Conservation (phyloP, 2,797 vertebrate genomes). For the Coluber constrictor region DNA sequence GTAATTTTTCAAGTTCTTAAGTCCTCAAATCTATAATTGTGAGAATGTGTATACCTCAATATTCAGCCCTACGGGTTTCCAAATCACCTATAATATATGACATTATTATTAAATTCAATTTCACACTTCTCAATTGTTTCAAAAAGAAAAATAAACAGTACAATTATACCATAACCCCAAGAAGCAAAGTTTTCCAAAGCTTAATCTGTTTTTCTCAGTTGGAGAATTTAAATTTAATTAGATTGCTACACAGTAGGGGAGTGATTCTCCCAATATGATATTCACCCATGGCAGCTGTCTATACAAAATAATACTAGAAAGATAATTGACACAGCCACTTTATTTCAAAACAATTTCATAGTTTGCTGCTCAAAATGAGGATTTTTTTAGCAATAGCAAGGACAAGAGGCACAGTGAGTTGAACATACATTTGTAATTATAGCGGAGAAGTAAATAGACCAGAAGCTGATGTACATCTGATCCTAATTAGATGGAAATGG, state of each 20-base stretch:
- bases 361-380: conserved; percentile 6
- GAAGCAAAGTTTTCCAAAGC: conserved; percentile 54
- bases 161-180: conserved; percentile 32
- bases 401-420: conserved; percentile 31
- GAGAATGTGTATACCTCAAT: neutral
- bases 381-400: conserved; percentile 13
- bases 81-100: neutral
- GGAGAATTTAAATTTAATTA: conserved; percentile 67
- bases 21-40: neutral
- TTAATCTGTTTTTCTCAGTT: conserved; percentile 51
- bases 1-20: neutral
- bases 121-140: neutral
- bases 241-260: conserved; percentile 58
- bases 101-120: conserved; percentile 3
- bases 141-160: conserved; percentile 1
- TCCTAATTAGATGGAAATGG: conserved; percentile 52
- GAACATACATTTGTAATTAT: conserved; percentile 53
- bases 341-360: conserved; percentile 38
- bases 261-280: conserved; percentile 48
- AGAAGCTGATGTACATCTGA: conserved; percentile 61
- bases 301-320: conserved; percentile 4
- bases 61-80: neutral
- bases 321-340: conserved; percentile 36
- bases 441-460: conserved; percentile 46
- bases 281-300: conserved; percentile 18